A percentile compares a stretch with the other conserved stretches of the same genome.
phyloP scores from a whole-genome alignment of 2,888 invertebrate species.

The Pheosia tremula region DNA sequence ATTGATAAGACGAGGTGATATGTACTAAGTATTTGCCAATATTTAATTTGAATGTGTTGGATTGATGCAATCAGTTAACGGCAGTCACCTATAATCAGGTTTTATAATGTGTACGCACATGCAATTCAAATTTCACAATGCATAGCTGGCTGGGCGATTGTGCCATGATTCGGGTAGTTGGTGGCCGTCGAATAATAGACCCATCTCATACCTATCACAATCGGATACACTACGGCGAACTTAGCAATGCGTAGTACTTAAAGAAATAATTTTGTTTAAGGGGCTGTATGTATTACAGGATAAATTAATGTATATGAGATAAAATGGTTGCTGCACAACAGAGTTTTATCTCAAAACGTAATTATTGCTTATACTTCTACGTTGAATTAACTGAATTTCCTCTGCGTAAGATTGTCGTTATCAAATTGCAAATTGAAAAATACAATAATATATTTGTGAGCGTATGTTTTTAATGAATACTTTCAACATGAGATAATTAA shows the following conservation, averaged over 20 bases:
- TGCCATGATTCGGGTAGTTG: conserved; percentile 19
- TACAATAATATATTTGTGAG: conserved; percentile 8
- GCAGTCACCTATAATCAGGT: conserved; percentile 26
- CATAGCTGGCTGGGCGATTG: conserved; percentile 26
- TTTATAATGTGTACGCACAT: conserved; percentile 19
- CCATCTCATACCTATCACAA: neutral
- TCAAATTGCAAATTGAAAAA: conserved; percentile 33
- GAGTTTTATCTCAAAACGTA: too few relatives aligned
- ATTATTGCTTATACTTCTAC: too few relatives aligned
- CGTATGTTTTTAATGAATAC: conserved; percentile 23
- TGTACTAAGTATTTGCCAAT: conserved; percentile 10
- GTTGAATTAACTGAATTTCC: too few relatives aligned
- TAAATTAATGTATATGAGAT: too few relatives aligned
- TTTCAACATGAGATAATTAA: conserved; percentile 14
- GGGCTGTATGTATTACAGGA: too few relatives aligned
- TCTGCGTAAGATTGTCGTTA: conserved; percentile 11
- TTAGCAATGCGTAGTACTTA: too few relatives aligned
- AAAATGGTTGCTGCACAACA: too few relatives aligned
- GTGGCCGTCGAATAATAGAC: conserved; percentile 22
- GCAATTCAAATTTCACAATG: conserved; percentile 26
- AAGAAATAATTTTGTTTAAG: too few relatives aligned
- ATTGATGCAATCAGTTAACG: conserved; percentile 8
- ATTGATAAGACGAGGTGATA: conserved; percentile 10
- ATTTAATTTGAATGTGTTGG: conserved; percentile 17
- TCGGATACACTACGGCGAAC: too few relatives aligned